A percentile compares a stretch with the other conserved stretches of the same genome.
Conservation (phyloP, 2,797 vertebrate species). For the Karalla daura region DNA sequence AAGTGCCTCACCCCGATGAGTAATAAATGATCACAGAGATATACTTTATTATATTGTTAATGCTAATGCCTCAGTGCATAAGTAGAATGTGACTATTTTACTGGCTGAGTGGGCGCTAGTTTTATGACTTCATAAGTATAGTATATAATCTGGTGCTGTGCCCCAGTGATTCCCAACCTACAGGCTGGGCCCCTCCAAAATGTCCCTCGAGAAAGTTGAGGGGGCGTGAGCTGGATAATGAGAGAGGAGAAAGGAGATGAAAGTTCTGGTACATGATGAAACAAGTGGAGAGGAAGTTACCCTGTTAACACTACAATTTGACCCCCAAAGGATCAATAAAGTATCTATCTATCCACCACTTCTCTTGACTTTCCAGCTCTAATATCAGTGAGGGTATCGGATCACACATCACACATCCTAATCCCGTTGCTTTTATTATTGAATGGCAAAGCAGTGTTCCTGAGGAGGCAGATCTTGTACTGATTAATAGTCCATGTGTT, state of each 20-base stretch:
- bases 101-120: not conserved
- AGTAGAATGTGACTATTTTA: no score
- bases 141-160: not conserved
- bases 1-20: not conserved
- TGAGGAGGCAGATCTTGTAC: conserved; percentile 26
- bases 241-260: no score
- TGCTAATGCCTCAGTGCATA: not conserved
- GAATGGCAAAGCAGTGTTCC: conserved; percentile 7
- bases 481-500: conserved; percentile 17
- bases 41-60: not conserved
- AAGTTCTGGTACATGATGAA: no score
- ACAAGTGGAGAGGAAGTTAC: no score
- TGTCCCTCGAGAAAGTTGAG: not conserved
- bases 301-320: no score
- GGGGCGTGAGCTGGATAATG: not conserved
- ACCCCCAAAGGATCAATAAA: no score
- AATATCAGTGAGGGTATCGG: not conserved
- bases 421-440: conserved; percentile 8
- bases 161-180: not conserved
- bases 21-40: not conserved
- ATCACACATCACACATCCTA: not conserved
- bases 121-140: not conserved
- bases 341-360: no score
- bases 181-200: not conserved
- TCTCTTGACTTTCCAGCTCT: not conserved